Percentiles rank a stretch among this genome's conserved stretches.
phyloP scores from a whole-genome alignment of 1,140 invertebrate genomes.

The Neotoxoptera formosana region DNA sequence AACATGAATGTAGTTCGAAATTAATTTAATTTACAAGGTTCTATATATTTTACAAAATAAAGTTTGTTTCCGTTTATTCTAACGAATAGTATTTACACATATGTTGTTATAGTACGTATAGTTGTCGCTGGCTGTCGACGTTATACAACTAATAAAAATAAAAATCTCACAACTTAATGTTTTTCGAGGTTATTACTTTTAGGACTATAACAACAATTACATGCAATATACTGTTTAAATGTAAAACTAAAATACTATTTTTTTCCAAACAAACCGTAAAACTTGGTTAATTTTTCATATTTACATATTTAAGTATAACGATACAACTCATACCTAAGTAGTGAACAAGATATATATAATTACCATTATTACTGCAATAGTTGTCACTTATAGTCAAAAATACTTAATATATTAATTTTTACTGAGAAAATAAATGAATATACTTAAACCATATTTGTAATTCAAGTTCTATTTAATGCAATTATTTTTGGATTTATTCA shows the following conservation, averaged over 20 bases:
- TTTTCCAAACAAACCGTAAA: not conserved
- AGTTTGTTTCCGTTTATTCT: not conserved
- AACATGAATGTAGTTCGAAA: not conserved
- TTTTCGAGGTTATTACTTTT: slow-evolving; percentile 28
- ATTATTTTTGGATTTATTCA: not conserved
- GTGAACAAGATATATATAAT: not conserved
- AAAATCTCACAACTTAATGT: slow-evolving; percentile 30
- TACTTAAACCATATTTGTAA: not conserved
- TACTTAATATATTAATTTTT: not conserved
- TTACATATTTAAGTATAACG: not conserved
- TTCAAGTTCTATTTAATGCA: not conserved
- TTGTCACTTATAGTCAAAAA: not conserved
- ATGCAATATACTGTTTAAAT: not conserved
- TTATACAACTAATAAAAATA: slow-evolving; percentile 40
- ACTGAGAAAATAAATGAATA: too few relatives aligned
- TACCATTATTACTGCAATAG: not conserved
- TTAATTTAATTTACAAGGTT: not conserved
- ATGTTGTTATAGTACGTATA: not conserved
- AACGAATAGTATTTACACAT: slow-evolving; percentile 2
- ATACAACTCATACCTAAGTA: not conserved
- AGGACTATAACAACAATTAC: not conserved
- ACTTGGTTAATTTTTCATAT: not conserved
- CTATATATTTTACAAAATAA: not conserved
- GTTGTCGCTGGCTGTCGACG: not conserved
- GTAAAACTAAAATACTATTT: not conserved